Evolutionary conservation across 2,797 vertebrate species (phyloP).

Genomic region (Crenichthys baileyi): DNA sequence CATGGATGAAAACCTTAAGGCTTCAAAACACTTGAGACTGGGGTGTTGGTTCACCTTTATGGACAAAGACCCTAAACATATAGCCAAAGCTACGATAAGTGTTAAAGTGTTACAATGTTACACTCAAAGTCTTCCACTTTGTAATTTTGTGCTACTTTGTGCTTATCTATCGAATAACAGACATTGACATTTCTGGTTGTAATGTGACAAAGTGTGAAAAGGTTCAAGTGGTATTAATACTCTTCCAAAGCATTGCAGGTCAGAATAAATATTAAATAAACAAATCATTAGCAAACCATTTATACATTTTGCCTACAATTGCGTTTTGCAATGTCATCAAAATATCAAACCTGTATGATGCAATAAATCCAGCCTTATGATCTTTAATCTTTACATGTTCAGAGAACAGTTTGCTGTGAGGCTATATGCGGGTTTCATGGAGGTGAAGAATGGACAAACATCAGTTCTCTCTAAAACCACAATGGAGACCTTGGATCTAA

Average conservation of each 20-base stretch:
- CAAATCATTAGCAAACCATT: not conserved
- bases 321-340: not conserved
- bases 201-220: not conserved
- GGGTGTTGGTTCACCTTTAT: not conserved
- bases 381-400: slow-evolving; percentile 69
- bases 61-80: not conserved
- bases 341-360: slow-evolving; percentile 34
- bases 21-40: not conserved
- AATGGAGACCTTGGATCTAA: slow-evolving; percentile 84
- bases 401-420: slow-evolving; percentile 60
- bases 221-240: not conserved
- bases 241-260: not conserved
- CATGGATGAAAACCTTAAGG: not conserved
- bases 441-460: slow-evolving; percentile 80
- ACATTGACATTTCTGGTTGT: not conserved
- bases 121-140: too few relatives aligned
- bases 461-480: slow-evolving; percentile 80
- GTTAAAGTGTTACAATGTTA: not conserved
- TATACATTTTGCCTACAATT: not conserved
- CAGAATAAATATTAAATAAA: not conserved
- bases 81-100: not conserved
- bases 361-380: slow-evolving; percentile 57
- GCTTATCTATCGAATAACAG: not conserved
- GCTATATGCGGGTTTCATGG: slow-evolving; percentile 66
- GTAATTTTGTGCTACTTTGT: not conserved